Evolutionary conservation across 2,113 vertebrate genomes (phyloP).

Genomic region (Anser cygnoides): DNA sequence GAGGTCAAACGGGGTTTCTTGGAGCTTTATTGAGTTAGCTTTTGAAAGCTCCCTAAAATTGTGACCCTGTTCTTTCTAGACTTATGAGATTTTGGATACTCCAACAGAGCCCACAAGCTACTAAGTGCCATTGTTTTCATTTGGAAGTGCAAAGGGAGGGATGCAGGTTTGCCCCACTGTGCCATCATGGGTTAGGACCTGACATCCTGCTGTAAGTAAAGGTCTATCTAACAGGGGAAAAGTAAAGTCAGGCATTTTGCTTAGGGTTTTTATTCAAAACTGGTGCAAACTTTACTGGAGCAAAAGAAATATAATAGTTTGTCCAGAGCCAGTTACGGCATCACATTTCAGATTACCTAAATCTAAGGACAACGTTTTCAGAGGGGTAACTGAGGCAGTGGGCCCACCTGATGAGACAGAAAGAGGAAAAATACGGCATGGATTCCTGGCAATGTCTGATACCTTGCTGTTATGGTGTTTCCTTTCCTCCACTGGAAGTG

Average conservation of each 20-base stretch:
- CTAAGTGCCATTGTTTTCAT: not conserved
- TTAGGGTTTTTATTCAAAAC: not conserved
- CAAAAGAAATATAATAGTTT: not conserved
- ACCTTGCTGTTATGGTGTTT: not conserved
- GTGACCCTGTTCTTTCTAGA: not conserved
- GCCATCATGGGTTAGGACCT: not conserved
- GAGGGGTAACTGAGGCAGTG: not conserved
- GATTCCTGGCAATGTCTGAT: not conserved
- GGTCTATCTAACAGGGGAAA: not conserved
- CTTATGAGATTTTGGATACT: not conserved
- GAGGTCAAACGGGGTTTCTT: not conserved
- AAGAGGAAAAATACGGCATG: not conserved
- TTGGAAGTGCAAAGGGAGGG: not conserved
- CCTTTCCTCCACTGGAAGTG: not conserved
- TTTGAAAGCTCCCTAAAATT: not conserved
- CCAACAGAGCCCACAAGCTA: not conserved
- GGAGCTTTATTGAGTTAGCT: not conserved
- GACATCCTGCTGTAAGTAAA: not conserved
- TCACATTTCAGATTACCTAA: not conserved
- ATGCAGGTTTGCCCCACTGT: not conserved
- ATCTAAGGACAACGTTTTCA: not conserved
- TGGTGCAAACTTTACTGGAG: not conserved
- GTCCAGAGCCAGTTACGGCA: not conserved
- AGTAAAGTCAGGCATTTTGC: not conserved
- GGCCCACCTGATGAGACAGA: not conserved